Base-by-base conservation (phyloP, 2,113 vertebrate species). In the Daboia siamensis region DNA sequence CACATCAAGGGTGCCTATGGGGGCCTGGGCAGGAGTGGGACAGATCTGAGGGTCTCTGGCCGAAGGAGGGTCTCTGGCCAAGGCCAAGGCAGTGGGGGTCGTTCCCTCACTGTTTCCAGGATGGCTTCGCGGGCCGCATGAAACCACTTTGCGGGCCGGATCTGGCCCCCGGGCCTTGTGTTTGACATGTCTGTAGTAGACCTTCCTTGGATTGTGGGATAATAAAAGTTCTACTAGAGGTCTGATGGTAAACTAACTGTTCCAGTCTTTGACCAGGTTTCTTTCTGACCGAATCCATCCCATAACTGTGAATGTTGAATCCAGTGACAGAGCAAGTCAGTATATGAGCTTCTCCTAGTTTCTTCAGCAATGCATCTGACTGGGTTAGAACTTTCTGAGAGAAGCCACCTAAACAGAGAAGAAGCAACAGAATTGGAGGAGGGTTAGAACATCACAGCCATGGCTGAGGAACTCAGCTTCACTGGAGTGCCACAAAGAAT, bases 251-350 rank as follows among this genome's bases (percentile, higher is more conserved):
- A 9, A 56, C 54, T 23, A 88, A 21, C 20, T 54, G 44, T 24
- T 88, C 87, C n/a, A 88, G 8, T 2, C 87, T 10, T 88, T 39
- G n/a, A n/a, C 64, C 4, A 1, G 17, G 33, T 88, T 88, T 88
- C 54, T 57, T 33, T 39, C 54, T 39, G 21, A 88, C 4, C 87
- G 48, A 90, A 5, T 39, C 11, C 61, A 90, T 80, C 61, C 61
- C 0, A 10, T 44, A 1, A 44, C 23, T 23, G 1, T 93, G n/a
- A 15, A 69, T 33, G 29, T 69, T 69, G 12, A 69, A 69, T 69
- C 64, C 29, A n/a, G 12, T 69, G 29, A 69, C 12, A 5, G 29
- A 12, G 0, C 64, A 69, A n/a, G 12, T 69, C 12, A 17, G 64
- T 69, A 6, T n/a, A 15, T n/a, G 64, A 33, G 64, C 64, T 69